phyloP scores from a whole-genome alignment of 2,797 vertebrate species.

The Ara ararauna region DNA sequence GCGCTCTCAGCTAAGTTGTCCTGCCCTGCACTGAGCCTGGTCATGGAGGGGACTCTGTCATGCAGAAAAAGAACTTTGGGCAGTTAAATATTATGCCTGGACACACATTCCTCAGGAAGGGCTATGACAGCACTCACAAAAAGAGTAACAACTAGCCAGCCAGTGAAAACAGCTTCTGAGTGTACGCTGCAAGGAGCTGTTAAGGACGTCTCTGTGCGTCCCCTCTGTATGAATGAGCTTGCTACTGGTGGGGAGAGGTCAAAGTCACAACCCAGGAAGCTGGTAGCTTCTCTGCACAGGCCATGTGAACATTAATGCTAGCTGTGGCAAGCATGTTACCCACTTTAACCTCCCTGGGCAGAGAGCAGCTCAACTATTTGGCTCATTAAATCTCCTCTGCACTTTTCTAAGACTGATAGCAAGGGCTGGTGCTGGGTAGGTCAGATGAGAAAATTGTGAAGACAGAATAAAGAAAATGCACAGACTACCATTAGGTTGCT shows the following conservation, averaged over 20 bases:
- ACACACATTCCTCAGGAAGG: neutral
- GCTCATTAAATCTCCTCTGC: neutral
- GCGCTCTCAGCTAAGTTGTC: neutral
- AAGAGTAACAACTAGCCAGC: no score
- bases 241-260: neutral
- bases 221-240: neutral
- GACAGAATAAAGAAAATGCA: neutral
- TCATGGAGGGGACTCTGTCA: neutral
- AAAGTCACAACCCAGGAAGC: neutral
- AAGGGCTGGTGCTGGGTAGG: neutral
- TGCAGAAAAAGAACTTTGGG: neutral
- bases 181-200: neutral
- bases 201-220: neutral
- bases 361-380: neutral
- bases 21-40: neutral
- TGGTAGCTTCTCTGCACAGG: neutral
- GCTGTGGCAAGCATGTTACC: neutral
- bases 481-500: neutral
- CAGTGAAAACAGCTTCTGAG: neutral
- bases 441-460: neutral
- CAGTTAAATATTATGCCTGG: neutral
- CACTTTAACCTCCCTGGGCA: neutral
- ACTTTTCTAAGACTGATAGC: neutral
- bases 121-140: neutral
- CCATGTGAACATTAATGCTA: neutral